Percentiles rank a stretch among this genome's conserved stretches.
Conservation (phyloP, 2,888 invertebrate species). For the Empis stercorea region DNA sequence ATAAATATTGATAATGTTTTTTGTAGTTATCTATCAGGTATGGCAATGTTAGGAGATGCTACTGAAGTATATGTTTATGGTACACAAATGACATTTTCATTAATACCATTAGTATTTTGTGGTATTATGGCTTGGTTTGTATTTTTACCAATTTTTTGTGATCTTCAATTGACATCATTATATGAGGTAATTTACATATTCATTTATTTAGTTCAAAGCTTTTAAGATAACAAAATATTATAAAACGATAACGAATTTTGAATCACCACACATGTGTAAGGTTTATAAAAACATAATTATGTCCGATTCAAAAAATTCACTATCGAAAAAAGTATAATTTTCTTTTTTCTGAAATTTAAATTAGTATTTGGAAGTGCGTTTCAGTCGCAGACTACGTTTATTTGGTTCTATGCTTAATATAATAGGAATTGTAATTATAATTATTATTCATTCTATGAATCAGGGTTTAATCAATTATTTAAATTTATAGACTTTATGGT, state of each 20-base stretch:
- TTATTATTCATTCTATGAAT: neutral
- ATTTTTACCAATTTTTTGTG: slow-evolving; percentile 49
- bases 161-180: slow-evolving; percentile 54
- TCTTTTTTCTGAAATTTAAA: neutral
- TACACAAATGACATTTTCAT: slow-evolving; percentile 53
- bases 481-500: slow-evolving; percentile 24
- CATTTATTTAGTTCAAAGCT: too few species aligned
- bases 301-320: too few species aligned
- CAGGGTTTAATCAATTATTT: neutral
- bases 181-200: slow-evolving; percentile 46
- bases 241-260: too few species aligned
- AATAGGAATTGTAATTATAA: slow-evolving; percentile 54
- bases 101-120: slow-evolving; percentile 28
- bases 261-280: too few species aligned
- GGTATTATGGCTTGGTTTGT: slow-evolving; percentile 43
- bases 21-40: slow-evolving; percentile 57
- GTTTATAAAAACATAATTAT: too few species aligned
- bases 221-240: too few species aligned
- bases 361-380: slow-evolving; percentile 58
- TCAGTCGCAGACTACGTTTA: slow-evolving; percentile 52
- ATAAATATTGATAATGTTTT: neutral
- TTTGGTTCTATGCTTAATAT: slow-evolving; percentile 57
- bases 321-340: too few species aligned
- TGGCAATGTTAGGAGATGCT: slow-evolving; percentile 60
- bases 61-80: slow-evolving; percentile 70